These are phyloP conservation scores for Gobio gobio DNA, from an alignment of 2,113 vertebrate species.

Conservation along the genomic window DNA sequence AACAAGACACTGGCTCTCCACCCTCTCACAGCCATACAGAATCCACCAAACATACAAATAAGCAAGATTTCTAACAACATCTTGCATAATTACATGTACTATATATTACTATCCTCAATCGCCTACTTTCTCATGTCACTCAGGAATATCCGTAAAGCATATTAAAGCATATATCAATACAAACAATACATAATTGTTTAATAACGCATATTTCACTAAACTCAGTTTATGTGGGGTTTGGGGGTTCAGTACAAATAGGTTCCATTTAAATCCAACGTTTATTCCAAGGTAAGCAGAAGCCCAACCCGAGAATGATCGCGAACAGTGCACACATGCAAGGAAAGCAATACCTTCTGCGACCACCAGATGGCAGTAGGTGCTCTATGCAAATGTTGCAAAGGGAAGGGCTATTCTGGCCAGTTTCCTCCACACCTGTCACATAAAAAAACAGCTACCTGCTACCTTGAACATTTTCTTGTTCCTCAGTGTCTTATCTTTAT, in stretches of 20 bases:
- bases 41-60: not conserved
- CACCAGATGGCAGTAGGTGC: slow-evolving; percentile 56
- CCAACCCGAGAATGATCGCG: not conserved
- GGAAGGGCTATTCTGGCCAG: not conserved
- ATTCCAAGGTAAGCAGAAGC: not conserved
- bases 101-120: too few relatives aligned
- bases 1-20: not conserved
- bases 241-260: not conserved
- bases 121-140: not conserved
- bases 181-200: not conserved
- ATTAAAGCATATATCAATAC: too few relatives aligned
- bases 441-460: not conserved
- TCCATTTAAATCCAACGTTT: not conserved
- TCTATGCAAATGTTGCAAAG: slow-evolving; percentile 6
- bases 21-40: not conserved
- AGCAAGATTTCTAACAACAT: not conserved
- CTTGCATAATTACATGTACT: not conserved
- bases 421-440: slow-evolving; percentile 2
- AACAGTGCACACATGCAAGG: not conserved
- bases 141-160: not conserved
- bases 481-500: not conserved
- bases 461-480: not conserved
- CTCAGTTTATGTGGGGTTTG: not conserved
- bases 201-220: slow-evolving; percentile 37
- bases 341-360: not conserved